A percentile compares a stretch with the other conserved stretches of the same genome.
Conservation (phyloP, 2,797 vertebrate species). For the Protonibea diacanthus region DNA sequence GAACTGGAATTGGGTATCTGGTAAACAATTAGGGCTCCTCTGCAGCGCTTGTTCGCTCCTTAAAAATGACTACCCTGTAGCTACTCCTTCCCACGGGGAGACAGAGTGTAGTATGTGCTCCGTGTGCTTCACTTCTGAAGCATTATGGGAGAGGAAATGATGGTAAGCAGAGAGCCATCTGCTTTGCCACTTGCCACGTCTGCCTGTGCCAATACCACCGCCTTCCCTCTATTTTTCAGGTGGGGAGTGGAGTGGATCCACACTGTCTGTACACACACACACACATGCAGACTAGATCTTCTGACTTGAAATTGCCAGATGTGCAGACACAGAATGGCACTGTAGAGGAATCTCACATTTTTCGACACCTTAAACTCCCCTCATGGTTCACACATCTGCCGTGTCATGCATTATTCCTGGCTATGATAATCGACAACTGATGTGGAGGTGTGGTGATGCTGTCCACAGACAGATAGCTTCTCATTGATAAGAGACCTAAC, state of each 20-base stretch:
- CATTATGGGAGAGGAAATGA: slow-evolving; percentile 82
- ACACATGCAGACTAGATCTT: slow-evolving; percentile 26
- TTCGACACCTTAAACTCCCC: slow-evolving; percentile 34
- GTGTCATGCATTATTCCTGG: slow-evolving; percentile 30
- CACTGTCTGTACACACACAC: slow-evolving; percentile 37
- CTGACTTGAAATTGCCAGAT: slow-evolving; percentile 72
- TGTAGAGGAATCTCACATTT: slow-evolving; percentile 44
- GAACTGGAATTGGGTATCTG: slow-evolving; percentile 49
- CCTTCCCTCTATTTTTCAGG: slow-evolving; percentile 75
- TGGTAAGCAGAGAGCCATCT: slow-evolving; percentile 85
- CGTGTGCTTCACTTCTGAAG: slow-evolving; percentile 68
- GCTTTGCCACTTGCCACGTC: slow-evolving; percentile 82
- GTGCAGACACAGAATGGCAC: slow-evolving; percentile 56
- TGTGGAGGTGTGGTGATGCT: slow-evolving; percentile 11
- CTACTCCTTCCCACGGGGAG: slow-evolving; percentile 70
- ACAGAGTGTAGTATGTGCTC: slow-evolving; percentile 56
- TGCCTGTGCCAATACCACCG: slow-evolving; percentile 75
- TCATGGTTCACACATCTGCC: slow-evolving; percentile 35
- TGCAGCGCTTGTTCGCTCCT: slow-evolving; percentile 60
- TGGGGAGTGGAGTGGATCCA: slow-evolving; percentile 70
- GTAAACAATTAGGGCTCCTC: slow-evolving; percentile 77
- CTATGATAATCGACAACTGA: slow-evolving; percentile 42
- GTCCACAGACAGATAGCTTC: slow-evolving; percentile 45
- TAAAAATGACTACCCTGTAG: slow-evolving; percentile 73
- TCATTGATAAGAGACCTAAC: slow-evolving; percentile 57